phyloP scores from a whole-genome alignment of 2,113 vertebrate genomes.

The Barbus barbus region DNA sequence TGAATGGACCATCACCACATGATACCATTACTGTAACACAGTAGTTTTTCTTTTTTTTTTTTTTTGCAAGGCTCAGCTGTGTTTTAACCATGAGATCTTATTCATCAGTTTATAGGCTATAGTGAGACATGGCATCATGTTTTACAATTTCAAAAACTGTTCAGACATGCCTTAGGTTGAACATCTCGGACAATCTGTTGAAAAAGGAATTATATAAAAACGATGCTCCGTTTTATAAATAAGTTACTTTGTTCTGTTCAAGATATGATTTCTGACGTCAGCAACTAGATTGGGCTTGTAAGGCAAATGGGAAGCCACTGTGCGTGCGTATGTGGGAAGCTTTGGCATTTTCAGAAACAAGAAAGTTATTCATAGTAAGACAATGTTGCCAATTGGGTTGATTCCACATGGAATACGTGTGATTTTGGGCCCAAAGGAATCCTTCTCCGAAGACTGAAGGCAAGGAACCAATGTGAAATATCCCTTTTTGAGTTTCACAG shows the following conservation, averaged over 20 bases:
- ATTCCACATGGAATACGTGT: conserved; percentile 40
- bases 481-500: conserved; percentile 1
- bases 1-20: neutral
- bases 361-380: conserved; percentile 49
- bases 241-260: neutral
- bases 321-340: conserved; percentile 43
- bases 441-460: neutral
- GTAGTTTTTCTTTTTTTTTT: neutral
- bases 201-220: neutral
- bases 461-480: conserved; percentile 7
- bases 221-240: conserved; percentile 2
- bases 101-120: neutral
- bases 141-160: neutral
- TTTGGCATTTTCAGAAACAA: conserved; percentile 51
- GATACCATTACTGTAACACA: neutral
- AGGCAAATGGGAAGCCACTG: conserved; percentile 34
- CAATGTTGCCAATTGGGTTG: conserved; percentile 29
- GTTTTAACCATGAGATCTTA: neutral
- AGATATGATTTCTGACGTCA: conserved; percentile 34
- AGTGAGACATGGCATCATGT: neutral
- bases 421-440: conserved; percentile 23
- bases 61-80: neutral
- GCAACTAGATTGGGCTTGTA: conserved; percentile 28
- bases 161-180: neutral
- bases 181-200: neutral